These are phyloP conservation scores for Fukomys damarensis DNA, from an alignment of 2,113 vertebrate genomes.

Conservation along the genomic window DNA sequence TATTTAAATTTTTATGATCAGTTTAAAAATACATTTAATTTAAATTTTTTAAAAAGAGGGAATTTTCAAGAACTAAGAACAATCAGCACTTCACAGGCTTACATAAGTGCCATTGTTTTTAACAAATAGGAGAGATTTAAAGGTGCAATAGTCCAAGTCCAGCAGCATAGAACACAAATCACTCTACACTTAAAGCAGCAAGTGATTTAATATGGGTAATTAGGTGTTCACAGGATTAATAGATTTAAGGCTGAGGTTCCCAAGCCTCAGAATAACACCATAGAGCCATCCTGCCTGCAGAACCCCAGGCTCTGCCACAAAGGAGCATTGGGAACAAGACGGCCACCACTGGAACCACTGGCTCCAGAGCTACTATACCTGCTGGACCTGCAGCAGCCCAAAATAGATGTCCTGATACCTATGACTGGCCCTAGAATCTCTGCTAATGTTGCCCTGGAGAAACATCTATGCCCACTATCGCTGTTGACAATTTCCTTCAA, in stretches of 20 bases:
- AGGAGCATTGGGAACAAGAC: too few relatives aligned
- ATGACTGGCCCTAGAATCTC: background rate
- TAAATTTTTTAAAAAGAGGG: background rate
- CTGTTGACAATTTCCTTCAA: background rate
- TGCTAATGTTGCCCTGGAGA: background rate
- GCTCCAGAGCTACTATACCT: background rate
- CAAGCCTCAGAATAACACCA: background rate
- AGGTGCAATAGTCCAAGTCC: background rate
- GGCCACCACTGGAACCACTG: too few relatives aligned
- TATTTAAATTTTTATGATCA: background rate
- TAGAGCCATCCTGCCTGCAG: background rate
- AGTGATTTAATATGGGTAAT: background rate
- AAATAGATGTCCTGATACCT: background rate
- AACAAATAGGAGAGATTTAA: background rate
- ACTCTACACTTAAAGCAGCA: background rate
- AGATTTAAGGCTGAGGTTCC: background rate
- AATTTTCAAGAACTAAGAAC: background rate
- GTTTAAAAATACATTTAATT: background rate
- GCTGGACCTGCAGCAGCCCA: background rate
- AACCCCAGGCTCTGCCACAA: background rate
- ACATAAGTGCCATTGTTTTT: background rate
- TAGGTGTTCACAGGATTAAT: background rate
- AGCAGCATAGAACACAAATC: background rate
- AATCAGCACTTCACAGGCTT: background rate
- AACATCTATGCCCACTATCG: background rate